These are phyloP conservation scores for Agrilus planipennis DNA, from an alignment of 1,140 invertebrate species.

Conservation along the genomic window DNA sequence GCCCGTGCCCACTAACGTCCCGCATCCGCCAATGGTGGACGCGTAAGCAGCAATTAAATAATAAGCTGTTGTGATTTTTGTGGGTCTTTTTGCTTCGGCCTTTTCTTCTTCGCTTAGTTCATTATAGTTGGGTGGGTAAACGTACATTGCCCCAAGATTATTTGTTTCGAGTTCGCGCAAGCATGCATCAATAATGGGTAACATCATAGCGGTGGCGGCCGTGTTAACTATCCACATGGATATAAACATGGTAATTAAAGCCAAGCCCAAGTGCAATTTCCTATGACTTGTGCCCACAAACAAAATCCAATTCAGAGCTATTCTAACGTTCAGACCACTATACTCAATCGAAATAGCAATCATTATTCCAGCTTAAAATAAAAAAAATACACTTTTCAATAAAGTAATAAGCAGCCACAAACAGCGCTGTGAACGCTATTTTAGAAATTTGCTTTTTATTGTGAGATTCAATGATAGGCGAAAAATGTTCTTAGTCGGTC, in stretches of 20 bases:
- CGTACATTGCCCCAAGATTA: no score
- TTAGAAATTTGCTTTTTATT: no score
- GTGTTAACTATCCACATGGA: constrained; percentile 78
- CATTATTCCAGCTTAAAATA: no score
- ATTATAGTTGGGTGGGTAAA: no score
- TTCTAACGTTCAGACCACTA: no score
- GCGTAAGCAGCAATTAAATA: constrained; percentile 65
- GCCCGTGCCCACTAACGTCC: constrained; percentile 70
- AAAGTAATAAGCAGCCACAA: no score
- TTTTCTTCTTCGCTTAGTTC: no score
- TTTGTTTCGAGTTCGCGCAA: constrained; percentile 29
- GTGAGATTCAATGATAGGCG: no score
- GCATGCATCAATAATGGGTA: constrained; percentile 44
- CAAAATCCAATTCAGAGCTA: constrained; percentile 59
- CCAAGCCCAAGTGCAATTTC: constrained; percentile 57
- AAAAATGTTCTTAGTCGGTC: no score
- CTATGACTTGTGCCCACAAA: constrained; percentile 55
- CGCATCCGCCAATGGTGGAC: constrained; percentile 64
- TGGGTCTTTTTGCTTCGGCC: constrained; percentile 31
- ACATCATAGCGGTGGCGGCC: constrained; percentile 69
- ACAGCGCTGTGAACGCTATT: no score
- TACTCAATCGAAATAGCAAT: no score
- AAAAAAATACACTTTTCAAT: no score
- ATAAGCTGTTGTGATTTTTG: constrained; percentile 49
- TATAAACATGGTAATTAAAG: constrained; percentile 59